phyloP scores from a whole-genome alignment of 2,797 vertebrate species.

The Danio jaintianensis region DNA sequence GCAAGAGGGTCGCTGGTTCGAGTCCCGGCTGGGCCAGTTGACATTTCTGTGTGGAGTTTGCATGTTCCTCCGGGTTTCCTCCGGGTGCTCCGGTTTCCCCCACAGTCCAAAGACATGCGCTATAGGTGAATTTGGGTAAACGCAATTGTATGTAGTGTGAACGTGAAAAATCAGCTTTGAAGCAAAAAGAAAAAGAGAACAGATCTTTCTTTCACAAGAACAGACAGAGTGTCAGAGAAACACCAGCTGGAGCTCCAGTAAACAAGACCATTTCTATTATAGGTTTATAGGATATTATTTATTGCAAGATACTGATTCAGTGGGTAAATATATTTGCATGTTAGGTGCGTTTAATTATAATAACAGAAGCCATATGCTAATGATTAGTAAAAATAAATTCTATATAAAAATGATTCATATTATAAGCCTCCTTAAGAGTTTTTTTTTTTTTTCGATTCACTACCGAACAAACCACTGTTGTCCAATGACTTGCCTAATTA shows the following conservation, averaged over 20 bases:
- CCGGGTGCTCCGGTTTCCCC: too few species aligned
- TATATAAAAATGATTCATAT: not conserved
- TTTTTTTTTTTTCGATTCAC: too few species aligned
- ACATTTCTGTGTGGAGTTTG: too few species aligned
- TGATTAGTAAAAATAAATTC: not conserved
- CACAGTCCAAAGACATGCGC: too few species aligned
- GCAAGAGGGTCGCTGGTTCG: too few species aligned
- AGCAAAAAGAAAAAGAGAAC: not conserved
- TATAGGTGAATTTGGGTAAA: too few species aligned
- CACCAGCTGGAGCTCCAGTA: not conserved
- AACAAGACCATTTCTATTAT: not conserved
- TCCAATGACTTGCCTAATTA: too few species aligned
- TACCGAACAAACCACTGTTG: too few species aligned
- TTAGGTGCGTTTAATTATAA: not conserved
- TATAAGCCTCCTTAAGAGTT: too few species aligned
- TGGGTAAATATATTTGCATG: not conserved
- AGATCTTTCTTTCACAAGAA: not conserved
- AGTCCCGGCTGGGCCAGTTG: too few species aligned
- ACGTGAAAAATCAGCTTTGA: constrained; percentile 3
- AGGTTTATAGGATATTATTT: not conserved
- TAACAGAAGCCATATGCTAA: not conserved
- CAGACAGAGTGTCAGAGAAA: not conserved
- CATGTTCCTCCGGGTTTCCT: too few species aligned
- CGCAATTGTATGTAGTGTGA: not conserved
- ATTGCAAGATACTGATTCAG: not conserved